A percentile compares a stretch with the other conserved stretches of the same genome.
phyloP scores from a whole-genome alignment of 2,797 vertebrate genomes.

The Allobates femoralis region DNA sequence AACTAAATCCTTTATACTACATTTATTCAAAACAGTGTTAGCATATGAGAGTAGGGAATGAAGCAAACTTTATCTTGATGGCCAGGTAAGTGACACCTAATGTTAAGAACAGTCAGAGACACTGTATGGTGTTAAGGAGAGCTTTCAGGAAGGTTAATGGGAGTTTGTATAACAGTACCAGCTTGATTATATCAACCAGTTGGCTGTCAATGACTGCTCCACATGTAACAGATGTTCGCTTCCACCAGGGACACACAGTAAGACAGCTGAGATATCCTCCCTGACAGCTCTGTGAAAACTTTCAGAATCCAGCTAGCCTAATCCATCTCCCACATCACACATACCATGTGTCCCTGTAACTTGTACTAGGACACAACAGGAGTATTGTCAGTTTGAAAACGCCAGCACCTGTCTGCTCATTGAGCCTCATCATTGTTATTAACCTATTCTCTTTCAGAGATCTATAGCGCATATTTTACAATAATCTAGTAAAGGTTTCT shows the following conservation, averaged over 20 bases:
- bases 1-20: neutral
- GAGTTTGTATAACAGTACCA: constrained; percentile 23
- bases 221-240: constrained; percentile 50
- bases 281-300: constrained; percentile 55
- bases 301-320: constrained; percentile 24
- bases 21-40: neutral
- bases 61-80: neutral
- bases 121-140: neutral
- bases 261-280: constrained; percentile 50
- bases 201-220: constrained; percentile 39
- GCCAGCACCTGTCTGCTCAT: constrained; percentile 40
- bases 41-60: neutral
- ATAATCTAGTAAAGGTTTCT: neutral
- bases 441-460: constrained; percentile 21
- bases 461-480: neutral
- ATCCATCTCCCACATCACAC: constrained; percentile 52
- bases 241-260: constrained; percentile 46
- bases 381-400: constrained; percentile 43
- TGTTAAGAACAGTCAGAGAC: constrained; percentile 5
- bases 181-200: constrained; percentile 43
- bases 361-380: constrained; percentile 36
- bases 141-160: constrained; percentile 39
- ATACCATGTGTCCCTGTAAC: constrained; percentile 46
- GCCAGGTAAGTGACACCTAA: neutral
- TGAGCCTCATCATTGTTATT: constrained; percentile 6